These are phyloP conservation scores for Sarcophaga bullata DNA, from an alignment of 1,140 invertebrate genomes.

Conservation along the genomic window DNA sequence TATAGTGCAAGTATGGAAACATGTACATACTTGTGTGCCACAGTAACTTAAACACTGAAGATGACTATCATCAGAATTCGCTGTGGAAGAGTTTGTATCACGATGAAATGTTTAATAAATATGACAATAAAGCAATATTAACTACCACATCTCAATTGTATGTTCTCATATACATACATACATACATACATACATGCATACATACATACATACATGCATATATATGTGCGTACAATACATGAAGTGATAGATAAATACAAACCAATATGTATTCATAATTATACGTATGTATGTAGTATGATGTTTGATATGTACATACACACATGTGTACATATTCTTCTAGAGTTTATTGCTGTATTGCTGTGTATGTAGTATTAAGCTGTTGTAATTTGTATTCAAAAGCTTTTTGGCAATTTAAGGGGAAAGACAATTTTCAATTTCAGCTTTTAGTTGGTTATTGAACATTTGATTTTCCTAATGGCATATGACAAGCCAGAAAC, in stretches of 20 bases:
- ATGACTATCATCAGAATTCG: neutral
- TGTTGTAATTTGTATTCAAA: neutral
- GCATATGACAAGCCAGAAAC: neutral
- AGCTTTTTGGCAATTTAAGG: constrained; percentile 1
- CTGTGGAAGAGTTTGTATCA: neutral
- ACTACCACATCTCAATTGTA: neutral
- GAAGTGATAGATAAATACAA: no score
- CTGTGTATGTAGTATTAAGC: no score
- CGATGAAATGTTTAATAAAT: neutral
- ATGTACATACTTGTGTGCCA: neutral
- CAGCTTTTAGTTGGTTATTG: no score
- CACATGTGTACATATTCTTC: no score
- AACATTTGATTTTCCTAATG: constrained; percentile 1
- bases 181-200: no score
- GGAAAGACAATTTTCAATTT: constrained; percentile 19
- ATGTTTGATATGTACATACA: neutral
- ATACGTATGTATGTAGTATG: neutral
- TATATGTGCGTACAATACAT: no score
- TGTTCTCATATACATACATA: no score
- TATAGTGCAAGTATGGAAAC: neutral
- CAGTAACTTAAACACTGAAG: neutral
- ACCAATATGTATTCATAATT: no score
- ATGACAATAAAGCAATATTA: constrained; percentile 23
- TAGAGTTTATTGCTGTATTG: no score
- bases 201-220: no score